Base-by-base conservation (phyloP, 1,140 invertebrate genomes). In the Muscidifurax raptorellus region DNA sequence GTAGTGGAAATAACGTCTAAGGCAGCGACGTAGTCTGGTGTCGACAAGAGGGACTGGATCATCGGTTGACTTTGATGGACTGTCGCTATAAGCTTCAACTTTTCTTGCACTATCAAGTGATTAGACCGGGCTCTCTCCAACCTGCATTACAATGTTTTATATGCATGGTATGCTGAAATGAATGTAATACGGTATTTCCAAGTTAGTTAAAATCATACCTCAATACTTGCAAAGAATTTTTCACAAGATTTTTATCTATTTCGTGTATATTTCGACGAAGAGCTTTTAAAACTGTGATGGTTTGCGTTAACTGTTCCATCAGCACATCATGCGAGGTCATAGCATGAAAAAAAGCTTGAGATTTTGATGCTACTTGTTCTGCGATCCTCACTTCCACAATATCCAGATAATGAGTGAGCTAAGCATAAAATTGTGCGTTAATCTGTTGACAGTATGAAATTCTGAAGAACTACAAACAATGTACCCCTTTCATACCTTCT, bases 21-120 rank as follows among this genome's bases (percentile, higher is more conserved):
- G 1, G 99, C 99, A 40, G 98, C 98, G 47, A 99, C 98, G 94
- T 99, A 99, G 93, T 99, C 99, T 86, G 97, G 98, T 10, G 97
- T 98, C 80, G 98, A 98, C 25, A 99, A 94, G 15, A 99, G 93
- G 67, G 98, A 94, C 91, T 99, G 98, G 89, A 99, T 97, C 90
- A 98, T 99, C 4, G 98, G 97, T 92, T 99, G 99, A 72, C 99
- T 99, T 94, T 99, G 98, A 91, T 99, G 96, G 9, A 99, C 98
- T 1, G 97, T 99, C 36, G 97, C 95, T 96, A 99, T 99, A 76
- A 99, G 92, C 91, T 98, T 97, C 28, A 99, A 93, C 94, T 98
- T 95, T 86, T 96, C 95, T 88, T 95, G 92, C 1, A 96, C 94
- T 86, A 94, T 89, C 67, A 94, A 92, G 47, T 95, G 93, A 91